phyloP scores from a whole-genome alignment of 2,797 vertebrate species.

The Amphiprion clarkii region DNA sequence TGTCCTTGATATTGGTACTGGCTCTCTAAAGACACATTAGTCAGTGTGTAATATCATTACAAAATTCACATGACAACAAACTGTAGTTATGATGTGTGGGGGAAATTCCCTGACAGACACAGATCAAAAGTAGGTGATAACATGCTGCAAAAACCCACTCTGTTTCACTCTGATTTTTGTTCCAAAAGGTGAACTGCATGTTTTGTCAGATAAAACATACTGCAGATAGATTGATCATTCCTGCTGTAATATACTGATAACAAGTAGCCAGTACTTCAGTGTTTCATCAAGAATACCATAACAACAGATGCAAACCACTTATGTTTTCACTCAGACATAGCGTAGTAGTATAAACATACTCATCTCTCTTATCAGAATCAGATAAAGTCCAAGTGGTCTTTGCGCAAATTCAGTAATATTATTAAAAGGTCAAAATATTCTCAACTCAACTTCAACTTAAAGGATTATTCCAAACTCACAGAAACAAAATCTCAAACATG shows the following conservation, averaged over 20 bases:
- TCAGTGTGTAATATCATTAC: not conserved
- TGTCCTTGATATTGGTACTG: too few species aligned
- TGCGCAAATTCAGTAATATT: not conserved
- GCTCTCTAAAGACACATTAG: too few species aligned
- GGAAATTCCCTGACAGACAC: constrained; percentile 25
- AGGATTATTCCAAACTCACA: not conserved
- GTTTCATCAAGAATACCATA: not conserved
- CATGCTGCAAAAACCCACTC: constrained; percentile 18
- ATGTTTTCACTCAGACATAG: not conserved
- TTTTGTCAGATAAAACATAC: not conserved
- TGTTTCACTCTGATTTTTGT: constrained; percentile 2
- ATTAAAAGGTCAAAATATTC: not conserved
- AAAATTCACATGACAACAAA: not conserved
- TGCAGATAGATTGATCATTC: not conserved
- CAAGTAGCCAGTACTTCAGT: not conserved
- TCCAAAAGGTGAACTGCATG: constrained; percentile 7
- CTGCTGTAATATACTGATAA: not conserved
- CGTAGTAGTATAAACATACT: too few species aligned
- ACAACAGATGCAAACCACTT: not conserved
- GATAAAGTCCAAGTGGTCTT: not conserved
- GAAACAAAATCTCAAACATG: not conserved
- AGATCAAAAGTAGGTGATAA: not conserved
- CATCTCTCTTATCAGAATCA: not conserved
- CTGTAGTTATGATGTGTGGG: not conserved
- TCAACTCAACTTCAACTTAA: not conserved